These are phyloP conservation scores for Lepidostoma basale DNA, from an alignment of 1,140 invertebrate genomes.

Conservation along the genomic window DNA sequence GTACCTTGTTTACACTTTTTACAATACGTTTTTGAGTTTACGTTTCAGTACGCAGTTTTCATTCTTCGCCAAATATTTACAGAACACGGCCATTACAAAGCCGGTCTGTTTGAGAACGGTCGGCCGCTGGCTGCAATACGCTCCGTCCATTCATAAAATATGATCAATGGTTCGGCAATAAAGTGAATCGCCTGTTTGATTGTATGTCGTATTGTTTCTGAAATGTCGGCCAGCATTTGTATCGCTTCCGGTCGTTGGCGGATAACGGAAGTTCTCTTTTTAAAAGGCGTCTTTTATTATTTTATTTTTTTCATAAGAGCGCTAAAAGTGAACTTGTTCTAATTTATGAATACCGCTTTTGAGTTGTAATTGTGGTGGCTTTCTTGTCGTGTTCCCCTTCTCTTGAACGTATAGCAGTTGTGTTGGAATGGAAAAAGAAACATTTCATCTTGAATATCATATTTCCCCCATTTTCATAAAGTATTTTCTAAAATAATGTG, in stretches of 20 bases:
- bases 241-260: constrained; percentile 28
- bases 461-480: too few species aligned
- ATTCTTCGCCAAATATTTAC: background rate
- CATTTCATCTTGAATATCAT: too few species aligned
- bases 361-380: too few species aligned
- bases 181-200: constrained; percentile 14
- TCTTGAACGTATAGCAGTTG: too few species aligned
- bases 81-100: background rate
- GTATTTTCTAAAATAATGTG: too few species aligned
- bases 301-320: background rate
- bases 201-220: constrained; percentile 2
- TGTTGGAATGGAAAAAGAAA: too few species aligned
- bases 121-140: background rate
- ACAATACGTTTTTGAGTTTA: too few species aligned
- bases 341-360: background rate
- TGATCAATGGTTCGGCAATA: constrained; percentile 15
- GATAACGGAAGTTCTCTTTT: constrained; percentile 43
- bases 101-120: background rate
- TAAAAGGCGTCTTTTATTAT: background rate
- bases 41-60: background rate
- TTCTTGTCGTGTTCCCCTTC: too few species aligned
- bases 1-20: too few species aligned
- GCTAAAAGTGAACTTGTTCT: background rate
- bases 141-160: constrained; percentile 12
- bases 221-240: constrained; percentile 24